A percentile compares a stretch with the other conserved stretches of the same genome.
Evolutionary conservation across 1,140 invertebrate genomes (phyloP).

Genomic region (Rhysida immarginata): DNA sequence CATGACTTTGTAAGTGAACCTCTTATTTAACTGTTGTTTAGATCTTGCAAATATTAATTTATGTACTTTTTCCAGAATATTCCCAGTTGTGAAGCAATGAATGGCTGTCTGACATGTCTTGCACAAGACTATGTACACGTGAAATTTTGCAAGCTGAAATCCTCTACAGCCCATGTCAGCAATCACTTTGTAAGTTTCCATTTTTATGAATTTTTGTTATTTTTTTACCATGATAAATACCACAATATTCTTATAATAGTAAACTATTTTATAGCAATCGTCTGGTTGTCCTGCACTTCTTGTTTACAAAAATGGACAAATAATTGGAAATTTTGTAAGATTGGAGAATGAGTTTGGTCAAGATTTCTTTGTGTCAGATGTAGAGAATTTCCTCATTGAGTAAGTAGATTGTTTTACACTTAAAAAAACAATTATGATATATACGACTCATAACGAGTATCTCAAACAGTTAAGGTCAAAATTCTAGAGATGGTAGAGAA

Average conservation of each 20-base stretch:
- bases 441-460: too few relatives aligned
- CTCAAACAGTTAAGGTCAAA: too few relatives aligned
- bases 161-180: slow-evolving; percentile 49
- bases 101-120: slow-evolving; percentile 61
- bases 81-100: slow-evolving; percentile 65
- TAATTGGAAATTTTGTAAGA: slow-evolving; percentile 85
- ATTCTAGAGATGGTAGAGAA: too few relatives aligned
- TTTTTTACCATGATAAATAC: slow-evolving; percentile 2
- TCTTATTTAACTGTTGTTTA: too few relatives aligned
- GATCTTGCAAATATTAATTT: too few relatives aligned
- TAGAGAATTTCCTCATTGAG: slow-evolving; percentile 79
- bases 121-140: slow-evolving; percentile 65
- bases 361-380: slow-evolving; percentile 78
- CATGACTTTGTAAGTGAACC: too few relatives aligned
- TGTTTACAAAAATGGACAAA: slow-evolving; percentile 73
- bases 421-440: too few relatives aligned
- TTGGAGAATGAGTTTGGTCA: slow-evolving; percentile 71
- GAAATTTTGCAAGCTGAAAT: slow-evolving; percentile 80
- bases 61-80: slow-evolving; percentile 31
- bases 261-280: slow-evolving; percentile 43
- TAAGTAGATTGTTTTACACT: slow-evolving; percentile 18
- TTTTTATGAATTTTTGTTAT: too few relatives aligned
- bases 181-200: slow-evolving; percentile 47
- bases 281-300: slow-evolving; percentile 81
- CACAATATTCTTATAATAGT: too few relatives aligned